Evolutionary conservation across 2,888 invertebrate species (phyloP).

Genomic region (Argyresthia albistria): DNA sequence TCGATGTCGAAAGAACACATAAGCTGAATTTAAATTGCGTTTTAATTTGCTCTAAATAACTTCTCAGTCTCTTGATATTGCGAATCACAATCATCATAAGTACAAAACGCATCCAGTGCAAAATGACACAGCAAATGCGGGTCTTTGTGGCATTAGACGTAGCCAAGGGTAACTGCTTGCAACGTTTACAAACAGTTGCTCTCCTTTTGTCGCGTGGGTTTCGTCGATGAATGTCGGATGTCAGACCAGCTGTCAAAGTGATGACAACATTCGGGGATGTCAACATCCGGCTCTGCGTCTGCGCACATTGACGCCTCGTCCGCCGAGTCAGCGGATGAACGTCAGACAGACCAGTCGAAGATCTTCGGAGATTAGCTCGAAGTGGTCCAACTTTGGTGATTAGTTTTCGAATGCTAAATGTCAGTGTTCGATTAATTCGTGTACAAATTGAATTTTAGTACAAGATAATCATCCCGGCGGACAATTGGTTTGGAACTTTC

Average conservation of each 20-base stretch:
- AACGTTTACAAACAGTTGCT: constrained; percentile 4
- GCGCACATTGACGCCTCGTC: not conserved
- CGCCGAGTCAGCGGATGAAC: constrained; percentile 1
- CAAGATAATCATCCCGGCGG: not conserved
- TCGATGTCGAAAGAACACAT: constrained; percentile 61
- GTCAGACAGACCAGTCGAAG: not conserved
- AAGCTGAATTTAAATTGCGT: constrained; percentile 47
- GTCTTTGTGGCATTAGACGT: constrained; percentile 4
- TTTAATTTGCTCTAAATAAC: constrained; percentile 45
- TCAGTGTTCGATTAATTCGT: constrained; percentile 1
- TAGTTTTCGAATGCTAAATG: constrained; percentile 2
- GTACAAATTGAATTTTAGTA: constrained; percentile 2
- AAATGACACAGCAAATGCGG: not conserved
- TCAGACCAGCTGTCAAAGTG: constrained; percentile 29
- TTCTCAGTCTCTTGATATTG: constrained; percentile 7
- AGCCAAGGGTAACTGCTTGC: constrained; percentile 12
- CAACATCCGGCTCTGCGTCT: constrained; percentile 18
- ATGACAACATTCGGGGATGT: constrained; percentile 25
- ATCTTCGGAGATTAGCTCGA: constrained; percentile 1
- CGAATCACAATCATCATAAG: not conserved
- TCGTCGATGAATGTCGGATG: constrained; percentile 14
- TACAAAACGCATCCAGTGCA: not conserved
- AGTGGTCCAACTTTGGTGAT: not conserved
- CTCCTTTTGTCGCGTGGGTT: constrained; percentile 3
- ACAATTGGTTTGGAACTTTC: constrained; percentile 2